These are phyloP conservation scores for Hippopotamus amphibius DNA, from an alignment of 2,113 vertebrate species.

Conservation along the genomic window DNA sequence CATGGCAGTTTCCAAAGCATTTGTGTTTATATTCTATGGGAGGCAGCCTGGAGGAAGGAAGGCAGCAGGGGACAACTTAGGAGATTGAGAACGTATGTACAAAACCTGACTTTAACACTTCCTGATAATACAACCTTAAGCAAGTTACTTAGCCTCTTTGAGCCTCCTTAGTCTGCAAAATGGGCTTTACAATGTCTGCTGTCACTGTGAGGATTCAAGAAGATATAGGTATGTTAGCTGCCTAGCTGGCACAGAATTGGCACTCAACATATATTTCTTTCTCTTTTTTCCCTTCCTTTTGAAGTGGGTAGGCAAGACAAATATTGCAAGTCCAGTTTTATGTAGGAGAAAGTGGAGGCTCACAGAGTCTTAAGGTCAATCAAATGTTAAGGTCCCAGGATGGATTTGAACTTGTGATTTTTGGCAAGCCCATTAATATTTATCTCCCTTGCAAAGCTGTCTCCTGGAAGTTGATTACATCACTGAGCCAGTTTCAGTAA, in stretches of 20 bases:
- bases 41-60: not conserved
- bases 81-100: not conserved
- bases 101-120: not conserved
- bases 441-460: not conserved
- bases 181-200: not conserved
- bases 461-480: not conserved
- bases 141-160: not conserved
- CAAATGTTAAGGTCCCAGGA: not conserved
- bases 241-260: not conserved
- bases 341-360: not conserved
- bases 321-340: not conserved
- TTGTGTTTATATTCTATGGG: not conserved
- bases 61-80: not conserved
- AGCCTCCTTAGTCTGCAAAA: not conserved
- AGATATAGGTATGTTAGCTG: not conserved
- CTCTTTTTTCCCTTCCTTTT: not conserved
- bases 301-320: not conserved
- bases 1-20: not conserved
- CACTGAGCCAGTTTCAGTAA: not conserved
- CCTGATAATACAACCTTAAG: not conserved
- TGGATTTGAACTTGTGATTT: not conserved
- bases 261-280: not conserved
- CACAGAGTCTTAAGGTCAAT: not conserved
- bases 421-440: not conserved
- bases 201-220: not conserved